phyloP scores from a whole-genome alignment of 2,113 vertebrate genomes.

The Pan troglodytes region NHGRI_mPanTro3-v2.1_pri NC_072401.2:20982001-20982500 shows the following conservation, averaged over 20 bases:
- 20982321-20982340: neutral
- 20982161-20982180: neutral
- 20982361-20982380: neutral
- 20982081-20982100: neutral
- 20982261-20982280: neutral
- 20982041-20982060: neutral
- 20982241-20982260: neutral
- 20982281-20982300: neutral
- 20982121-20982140: neutral
- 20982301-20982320: neutral
- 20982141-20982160: neutral
- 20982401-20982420: neutral
- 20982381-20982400: neutral
- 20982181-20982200: too few species aligned
- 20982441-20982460: neutral
- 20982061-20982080: neutral
- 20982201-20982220: neutral
- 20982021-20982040: neutral
- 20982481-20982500: neutral
- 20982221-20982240: neutral
- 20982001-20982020: neutral
- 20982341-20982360: neutral
- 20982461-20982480: neutral
- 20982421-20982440: neutral
- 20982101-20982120: neutral